Percentiles rank a stretch among this genome's conserved stretches.
Conservation (phyloP, 2,113 vertebrate genomes). For the Perccottus glenii region DNA sequence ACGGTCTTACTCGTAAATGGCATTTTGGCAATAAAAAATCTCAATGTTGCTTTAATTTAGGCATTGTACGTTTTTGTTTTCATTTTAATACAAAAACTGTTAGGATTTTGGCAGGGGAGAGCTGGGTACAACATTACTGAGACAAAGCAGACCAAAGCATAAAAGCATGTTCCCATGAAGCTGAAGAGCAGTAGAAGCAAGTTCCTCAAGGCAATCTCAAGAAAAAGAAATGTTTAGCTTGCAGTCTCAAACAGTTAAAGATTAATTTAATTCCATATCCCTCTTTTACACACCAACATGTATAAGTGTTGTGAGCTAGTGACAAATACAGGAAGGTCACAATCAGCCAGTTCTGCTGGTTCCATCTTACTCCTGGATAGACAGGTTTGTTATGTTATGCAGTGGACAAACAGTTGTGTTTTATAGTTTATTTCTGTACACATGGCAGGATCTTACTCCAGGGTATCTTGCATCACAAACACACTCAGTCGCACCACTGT, state of each 20-base stretch:
- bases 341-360: not conserved
- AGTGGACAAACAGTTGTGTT: constrained; percentile 1
- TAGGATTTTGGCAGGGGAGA: constrained; percentile 48
- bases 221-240: constrained; percentile 30
- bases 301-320: not conserved
- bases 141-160: constrained; percentile 26
- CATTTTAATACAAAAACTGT: not conserved
- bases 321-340: not conserved
- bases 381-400: not conserved
- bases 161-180: constrained; percentile 27
- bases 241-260: constrained; percentile 23
- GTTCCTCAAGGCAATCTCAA: constrained; percentile 23
- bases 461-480: not conserved
- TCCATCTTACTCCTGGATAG: constrained; percentile 14
- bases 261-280: not conserved
- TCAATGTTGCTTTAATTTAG: constrained; percentile 14
- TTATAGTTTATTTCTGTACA: not conserved
- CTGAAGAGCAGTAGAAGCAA: constrained; percentile 3
- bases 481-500: constrained; percentile 1
- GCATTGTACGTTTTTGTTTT: not conserved
- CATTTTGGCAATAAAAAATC: constrained; percentile 6
- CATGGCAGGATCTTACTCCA: not conserved
- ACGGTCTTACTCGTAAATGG: no score
- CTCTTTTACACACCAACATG: not conserved
- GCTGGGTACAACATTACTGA: constrained; percentile 55